These are phyloP conservation scores for Decapterus maruadsi DNA, from an alignment of 2,797 vertebrate genomes.

Conservation along the genomic window DNA sequence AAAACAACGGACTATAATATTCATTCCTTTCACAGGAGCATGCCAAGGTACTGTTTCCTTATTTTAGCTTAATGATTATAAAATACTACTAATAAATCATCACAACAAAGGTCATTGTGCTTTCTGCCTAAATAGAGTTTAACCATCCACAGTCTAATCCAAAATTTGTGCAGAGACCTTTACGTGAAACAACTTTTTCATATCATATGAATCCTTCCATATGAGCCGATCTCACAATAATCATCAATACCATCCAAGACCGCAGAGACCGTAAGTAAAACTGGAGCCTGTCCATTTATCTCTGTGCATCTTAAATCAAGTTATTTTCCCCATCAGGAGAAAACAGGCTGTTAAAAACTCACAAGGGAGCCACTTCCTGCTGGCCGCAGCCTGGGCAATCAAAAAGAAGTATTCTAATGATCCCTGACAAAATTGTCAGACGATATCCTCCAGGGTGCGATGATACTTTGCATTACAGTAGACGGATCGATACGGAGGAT, in stretches of 20 bases:
- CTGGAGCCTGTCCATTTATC: slow-evolving; percentile 57
- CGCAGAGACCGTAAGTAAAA: slow-evolving; percentile 38
- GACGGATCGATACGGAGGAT: slow-evolving; percentile 81
- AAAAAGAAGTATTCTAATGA: slow-evolving; percentile 84
- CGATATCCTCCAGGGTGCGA: slow-evolving; percentile 83
- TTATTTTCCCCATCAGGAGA: slow-evolving; percentile 49
- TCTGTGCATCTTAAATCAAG: slow-evolving; percentile 65
- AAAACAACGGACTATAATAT: background rate
- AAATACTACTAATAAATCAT: background rate
- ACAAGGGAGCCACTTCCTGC: slow-evolving; percentile 66
- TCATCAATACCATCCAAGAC: slow-evolving; percentile 35
- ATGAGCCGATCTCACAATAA: slow-evolving; percentile 11
- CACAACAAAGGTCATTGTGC: background rate
- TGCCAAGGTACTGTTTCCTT: background rate
- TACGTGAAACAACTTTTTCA: background rate
- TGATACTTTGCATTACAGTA: slow-evolving; percentile 85
- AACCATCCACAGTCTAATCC: background rate
- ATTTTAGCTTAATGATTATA: background rate
- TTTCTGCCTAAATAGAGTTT: background rate
- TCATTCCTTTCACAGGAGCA: background rate
- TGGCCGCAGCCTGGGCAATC: slow-evolving; percentile 65
- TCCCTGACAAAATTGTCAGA: slow-evolving; percentile 84
- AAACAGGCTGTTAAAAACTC: slow-evolving; percentile 67
- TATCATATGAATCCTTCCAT: slow-evolving; percentile 23
- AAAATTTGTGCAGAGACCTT: background rate